phyloP scores from a whole-genome alignment of 2,888 invertebrate species.

The Platycheirus albimanus region DNA sequence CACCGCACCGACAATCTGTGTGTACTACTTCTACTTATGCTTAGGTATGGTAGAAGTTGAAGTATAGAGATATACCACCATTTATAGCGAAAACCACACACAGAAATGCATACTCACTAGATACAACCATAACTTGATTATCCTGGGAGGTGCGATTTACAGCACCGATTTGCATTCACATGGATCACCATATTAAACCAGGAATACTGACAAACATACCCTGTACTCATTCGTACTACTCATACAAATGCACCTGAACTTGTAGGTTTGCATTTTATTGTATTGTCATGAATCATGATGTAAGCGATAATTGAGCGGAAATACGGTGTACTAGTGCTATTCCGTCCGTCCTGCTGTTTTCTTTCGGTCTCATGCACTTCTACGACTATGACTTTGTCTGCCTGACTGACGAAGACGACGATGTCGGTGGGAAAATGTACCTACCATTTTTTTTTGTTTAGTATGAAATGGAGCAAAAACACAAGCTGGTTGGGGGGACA shows the following conservation, averaged over 20 bases:
- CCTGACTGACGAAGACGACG: not conserved
- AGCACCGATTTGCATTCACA: slow-evolving; percentile 61
- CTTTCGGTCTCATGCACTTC: slow-evolving; percentile 13
- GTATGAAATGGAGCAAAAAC: not conserved
- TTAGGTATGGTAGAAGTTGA: no score
- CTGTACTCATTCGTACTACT: no score
- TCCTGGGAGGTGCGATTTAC: slow-evolving; percentile 58
- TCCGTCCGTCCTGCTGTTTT: slow-evolving; percentile 34
- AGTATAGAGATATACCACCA: no score
- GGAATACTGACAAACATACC: slow-evolving; percentile 16
- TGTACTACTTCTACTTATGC: no score
- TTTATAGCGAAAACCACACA: not conserved
- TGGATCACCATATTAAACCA: slow-evolving; percentile 5
- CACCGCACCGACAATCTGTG: slow-evolving; percentile 5
- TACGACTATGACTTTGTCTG: slow-evolving; percentile 5
- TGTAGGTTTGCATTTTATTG: not conserved
- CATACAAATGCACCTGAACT: not conserved
- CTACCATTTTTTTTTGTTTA: not conserved
- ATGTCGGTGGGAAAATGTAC: slow-evolving; percentile 57
- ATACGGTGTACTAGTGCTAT: slow-evolving; percentile 51
- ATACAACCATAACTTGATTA: slow-evolving; percentile 60
- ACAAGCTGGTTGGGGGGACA: not conserved
- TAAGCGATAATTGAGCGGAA: slow-evolving; percentile 72
- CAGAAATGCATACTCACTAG: not conserved
- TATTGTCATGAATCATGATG: slow-evolving; percentile 58